phyloP scores from a whole-genome alignment of 35 echinoderm and acorn worm genomes.

The Patiria miniata region DNA sequence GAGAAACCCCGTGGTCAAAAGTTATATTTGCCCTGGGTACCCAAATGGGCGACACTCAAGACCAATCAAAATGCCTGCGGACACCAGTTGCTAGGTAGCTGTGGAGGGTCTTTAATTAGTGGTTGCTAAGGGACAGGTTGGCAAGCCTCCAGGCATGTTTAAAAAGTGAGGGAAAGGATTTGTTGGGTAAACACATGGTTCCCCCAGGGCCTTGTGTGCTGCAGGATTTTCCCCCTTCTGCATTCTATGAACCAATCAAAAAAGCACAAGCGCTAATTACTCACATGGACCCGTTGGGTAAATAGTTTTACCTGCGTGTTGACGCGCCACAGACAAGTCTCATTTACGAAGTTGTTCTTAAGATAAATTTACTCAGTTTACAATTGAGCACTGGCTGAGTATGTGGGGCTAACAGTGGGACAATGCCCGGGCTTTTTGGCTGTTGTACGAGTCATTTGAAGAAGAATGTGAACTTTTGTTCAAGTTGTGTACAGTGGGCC shows the following conservation, averaged over 20 bases:
- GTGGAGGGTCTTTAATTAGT: neutral
- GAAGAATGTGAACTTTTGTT: neutral
- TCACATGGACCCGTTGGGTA: neutral
- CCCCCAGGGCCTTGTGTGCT: neutral
- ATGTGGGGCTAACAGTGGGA: neutral
- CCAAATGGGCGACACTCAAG: neutral
- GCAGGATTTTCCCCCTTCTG: neutral
- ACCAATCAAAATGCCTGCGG: conserved; percentile 17
- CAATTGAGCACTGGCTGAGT: neutral
- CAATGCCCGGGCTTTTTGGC: neutral
- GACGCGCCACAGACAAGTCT: neutral
- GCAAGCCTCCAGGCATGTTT: conserved; percentile 27
- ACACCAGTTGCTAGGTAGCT: conserved; percentile 4
- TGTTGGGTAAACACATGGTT: conserved; percentile 13
- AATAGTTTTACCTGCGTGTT: neutral
- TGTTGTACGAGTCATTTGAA: neutral
- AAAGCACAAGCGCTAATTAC: conserved; percentile 24
- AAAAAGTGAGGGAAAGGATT: neutral
- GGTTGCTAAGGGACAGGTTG: conserved; percentile 17
- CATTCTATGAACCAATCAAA: neutral
- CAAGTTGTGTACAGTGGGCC: neutral
- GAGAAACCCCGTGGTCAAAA: neutral
- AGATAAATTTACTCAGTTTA: conserved; percentile 21
- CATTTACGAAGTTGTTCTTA: conserved; percentile 9
- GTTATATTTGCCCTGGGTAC: conserved; percentile 1